Evolutionary conservation across 2,797 vertebrate genomes (phyloP).

Genomic region (Nannoperca obscura): DNA sequence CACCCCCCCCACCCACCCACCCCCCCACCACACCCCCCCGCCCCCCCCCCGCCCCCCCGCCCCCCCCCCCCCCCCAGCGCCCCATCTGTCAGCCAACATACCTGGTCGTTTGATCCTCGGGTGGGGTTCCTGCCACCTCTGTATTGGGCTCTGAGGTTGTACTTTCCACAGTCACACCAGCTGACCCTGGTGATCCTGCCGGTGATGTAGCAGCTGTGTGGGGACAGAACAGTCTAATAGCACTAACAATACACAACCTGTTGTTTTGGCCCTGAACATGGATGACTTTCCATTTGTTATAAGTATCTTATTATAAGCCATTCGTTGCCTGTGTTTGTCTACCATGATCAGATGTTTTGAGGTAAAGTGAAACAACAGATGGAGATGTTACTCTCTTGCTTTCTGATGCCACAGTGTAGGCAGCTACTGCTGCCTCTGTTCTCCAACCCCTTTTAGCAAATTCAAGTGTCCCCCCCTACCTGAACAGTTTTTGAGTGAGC

Average conservation of each 20-base stretch:
- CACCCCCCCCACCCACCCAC: too few species aligned
- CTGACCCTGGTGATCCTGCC: conserved; percentile 75
- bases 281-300: conserved; percentile 8
- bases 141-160: conserved; percentile 75
- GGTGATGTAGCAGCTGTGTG: conserved; percentile 84
- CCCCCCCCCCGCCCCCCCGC: too few species aligned
- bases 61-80: too few species aligned
- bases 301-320: not conserved
- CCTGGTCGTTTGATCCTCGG: conserved; percentile 88
- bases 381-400: conserved; percentile 56
- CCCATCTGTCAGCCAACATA: conserved; percentile 58
- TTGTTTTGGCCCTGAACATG: conserved; percentile 7
- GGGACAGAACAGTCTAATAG: conserved; percentile 38
- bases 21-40: too few species aligned
- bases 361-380: conserved; percentile 48
- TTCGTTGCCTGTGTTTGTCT: conserved; percentile 9
- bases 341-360: conserved; percentile 36
- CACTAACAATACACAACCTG: conserved; percentile 26
- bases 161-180: conserved; percentile 79
- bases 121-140: conserved; percentile 79
- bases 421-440: conserved; percentile 55
- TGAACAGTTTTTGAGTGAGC: conserved; percentile 24
- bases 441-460: conserved; percentile 66
- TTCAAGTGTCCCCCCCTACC: conserved; percentile 6
- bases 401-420: conserved; percentile 58